phyloP scores from a whole-genome alignment of 2,113 vertebrate species.

The Phrynosoma blainvillii region DNA sequence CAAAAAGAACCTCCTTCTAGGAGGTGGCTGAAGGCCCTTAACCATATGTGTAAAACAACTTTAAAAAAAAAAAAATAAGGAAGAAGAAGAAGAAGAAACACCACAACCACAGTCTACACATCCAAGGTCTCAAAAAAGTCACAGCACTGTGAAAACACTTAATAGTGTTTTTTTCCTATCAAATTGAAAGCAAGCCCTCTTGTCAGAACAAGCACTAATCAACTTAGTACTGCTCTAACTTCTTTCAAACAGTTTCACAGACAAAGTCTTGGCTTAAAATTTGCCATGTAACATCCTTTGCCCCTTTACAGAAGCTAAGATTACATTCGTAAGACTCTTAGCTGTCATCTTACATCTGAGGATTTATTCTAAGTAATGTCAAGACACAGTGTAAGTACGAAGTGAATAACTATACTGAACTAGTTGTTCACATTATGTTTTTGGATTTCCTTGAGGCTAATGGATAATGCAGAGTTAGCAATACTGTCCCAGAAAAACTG shows the following conservation, averaged over 20 bases:
- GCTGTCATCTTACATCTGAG: background rate
- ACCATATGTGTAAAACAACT: no score
- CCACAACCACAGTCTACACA: background rate
- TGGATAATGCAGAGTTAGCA: background rate
- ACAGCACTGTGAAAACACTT: background rate
- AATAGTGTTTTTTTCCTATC: background rate
- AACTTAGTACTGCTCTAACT: background rate
- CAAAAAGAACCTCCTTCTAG: background rate
- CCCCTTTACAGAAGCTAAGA: background rate
- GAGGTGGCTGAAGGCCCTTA: background rate
- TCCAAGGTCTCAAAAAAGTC: background rate
- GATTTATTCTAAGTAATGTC: background rate
- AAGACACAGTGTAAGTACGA: background rate
- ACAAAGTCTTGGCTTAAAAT: constrained; percentile 21
- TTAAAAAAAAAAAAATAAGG: no score
- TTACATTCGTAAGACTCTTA: background rate
- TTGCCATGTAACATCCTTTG: background rate
- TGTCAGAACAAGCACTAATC: constrained; percentile 1
- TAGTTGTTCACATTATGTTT: accelerated
- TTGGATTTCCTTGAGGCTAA: constrained; percentile 15
- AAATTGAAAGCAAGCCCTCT: background rate
- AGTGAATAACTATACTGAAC: background rate
- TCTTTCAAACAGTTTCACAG: background rate
- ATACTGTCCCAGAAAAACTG: constrained; percentile 1
- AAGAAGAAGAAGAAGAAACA: no score